These are phyloP conservation scores for Sisyra terminalis DNA, from an alignment of 2,888 invertebrate genomes.

Conservation along the genomic window DNA sequence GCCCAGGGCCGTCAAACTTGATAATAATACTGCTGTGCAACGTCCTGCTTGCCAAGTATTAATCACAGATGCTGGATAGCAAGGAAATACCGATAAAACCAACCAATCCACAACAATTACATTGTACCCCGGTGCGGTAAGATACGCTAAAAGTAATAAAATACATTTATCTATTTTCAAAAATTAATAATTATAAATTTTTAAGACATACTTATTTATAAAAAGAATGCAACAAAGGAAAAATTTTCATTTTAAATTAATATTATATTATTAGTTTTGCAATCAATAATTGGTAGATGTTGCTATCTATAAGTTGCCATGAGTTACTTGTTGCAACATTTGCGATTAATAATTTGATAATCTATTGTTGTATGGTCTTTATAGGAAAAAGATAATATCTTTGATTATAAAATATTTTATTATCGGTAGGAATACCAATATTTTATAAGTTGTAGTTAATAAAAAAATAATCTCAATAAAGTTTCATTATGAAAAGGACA, in stretches of 20 bases:
- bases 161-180: no score
- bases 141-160: slow-evolving; percentile 21
- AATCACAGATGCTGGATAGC: slow-evolving; percentile 36
- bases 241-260: not conserved
- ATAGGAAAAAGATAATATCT: no score
- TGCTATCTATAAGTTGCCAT: no score
- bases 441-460: no score
- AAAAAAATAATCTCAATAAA: no score
- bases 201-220: not conserved
- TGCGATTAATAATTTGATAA: no score
- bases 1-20: slow-evolving; percentile 23
- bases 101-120: slow-evolving; percentile 38
- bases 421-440: no score
- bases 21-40: slow-evolving; percentile 32
- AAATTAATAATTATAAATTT: not conserved
- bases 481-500: no score
- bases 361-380: no score
- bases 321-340: no score
- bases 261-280: not conserved
- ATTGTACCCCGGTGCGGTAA: slow-evolving; percentile 23
- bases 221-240: not conserved
- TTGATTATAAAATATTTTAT: no score
- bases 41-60: slow-evolving; percentile 40
- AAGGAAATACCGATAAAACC: slow-evolving; percentile 30
- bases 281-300: no score